Conservation (phyloP, 2,888 invertebrate species). For the Diarsia mendica region DNA sequence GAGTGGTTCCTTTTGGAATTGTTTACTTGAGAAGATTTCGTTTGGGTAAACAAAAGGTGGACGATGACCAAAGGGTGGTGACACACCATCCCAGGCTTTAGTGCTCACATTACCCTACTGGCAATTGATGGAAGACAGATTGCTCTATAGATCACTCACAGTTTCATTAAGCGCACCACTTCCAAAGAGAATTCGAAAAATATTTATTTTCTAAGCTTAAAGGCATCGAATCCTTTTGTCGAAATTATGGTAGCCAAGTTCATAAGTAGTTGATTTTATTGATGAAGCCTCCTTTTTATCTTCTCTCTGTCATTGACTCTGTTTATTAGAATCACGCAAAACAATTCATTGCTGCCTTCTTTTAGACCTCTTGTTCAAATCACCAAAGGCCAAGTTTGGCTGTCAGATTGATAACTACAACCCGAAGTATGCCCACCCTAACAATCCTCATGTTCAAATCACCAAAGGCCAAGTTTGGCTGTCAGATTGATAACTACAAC, state of each 20-base stretch:
- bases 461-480: not conserved
- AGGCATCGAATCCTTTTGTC: not conserved
- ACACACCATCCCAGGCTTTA: conserved; percentile 40
- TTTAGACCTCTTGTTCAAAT: not conserved
- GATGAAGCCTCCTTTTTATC: too few relatives aligned
- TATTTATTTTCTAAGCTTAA: not conserved
- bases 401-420: not conserved
- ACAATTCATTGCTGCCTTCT: not conserved
- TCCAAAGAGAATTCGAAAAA: not conserved
- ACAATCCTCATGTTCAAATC: not conserved
- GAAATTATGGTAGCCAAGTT: not conserved
- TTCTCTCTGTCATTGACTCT: not conserved
- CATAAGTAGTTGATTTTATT: not conserved
- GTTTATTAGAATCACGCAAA: not conserved
- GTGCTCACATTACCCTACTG: conserved; percentile 14
- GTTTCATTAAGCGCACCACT: not conserved
- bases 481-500: not conserved
- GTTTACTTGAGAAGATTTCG: conserved; percentile 75
- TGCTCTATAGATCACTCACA: conserved; percentile 6
- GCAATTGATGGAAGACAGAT: conserved; percentile 20
- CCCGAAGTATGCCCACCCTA: not conserved
- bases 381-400: not conserved
- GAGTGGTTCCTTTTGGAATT: conserved; percentile 79
- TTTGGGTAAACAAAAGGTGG: conserved; percentile 69
- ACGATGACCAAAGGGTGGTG: conserved; percentile 65